A percentile compares a stretch with the other conserved stretches of the same genome.
Evolutionary conservation across 2,797 vertebrate species (phyloP).

Genomic region (Semaprochilodus insignis): DNA sequence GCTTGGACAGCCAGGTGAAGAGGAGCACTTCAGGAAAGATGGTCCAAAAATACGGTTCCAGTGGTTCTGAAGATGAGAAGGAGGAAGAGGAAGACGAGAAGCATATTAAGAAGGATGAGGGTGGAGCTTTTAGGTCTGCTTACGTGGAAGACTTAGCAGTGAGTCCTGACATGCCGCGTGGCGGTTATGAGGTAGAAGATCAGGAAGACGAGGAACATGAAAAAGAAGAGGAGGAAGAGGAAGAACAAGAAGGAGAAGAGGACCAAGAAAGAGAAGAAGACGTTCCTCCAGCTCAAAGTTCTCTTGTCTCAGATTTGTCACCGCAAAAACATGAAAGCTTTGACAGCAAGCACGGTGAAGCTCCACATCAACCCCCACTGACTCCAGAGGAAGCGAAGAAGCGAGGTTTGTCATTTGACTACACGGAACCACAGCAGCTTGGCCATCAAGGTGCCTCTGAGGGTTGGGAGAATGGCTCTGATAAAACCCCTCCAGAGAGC

Average conservation of each 20-base stretch:
- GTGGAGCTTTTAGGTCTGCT: constrained; percentile 23
- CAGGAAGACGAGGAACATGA: constrained; percentile 1
- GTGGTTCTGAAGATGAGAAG: constrained; percentile 48
- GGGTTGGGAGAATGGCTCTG: constrained; percentile 54
- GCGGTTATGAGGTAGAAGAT: constrained; percentile 16
- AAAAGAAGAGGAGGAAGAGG: constrained; percentile 17
- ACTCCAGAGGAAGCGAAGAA: constrained; percentile 63
- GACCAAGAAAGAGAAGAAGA: constrained; percentile 26
- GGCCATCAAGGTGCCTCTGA: constrained; percentile 28
- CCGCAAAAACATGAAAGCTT: constrained; percentile 37
- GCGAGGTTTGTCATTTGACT: constrained; percentile 66
- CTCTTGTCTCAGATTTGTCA: constrained; percentile 29
- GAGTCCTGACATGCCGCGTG: neutral
- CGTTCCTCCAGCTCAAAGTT: constrained; percentile 35
- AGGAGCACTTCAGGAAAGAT: constrained; percentile 50
- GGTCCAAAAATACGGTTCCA: constrained; percentile 37
- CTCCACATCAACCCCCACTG: constrained; percentile 36
- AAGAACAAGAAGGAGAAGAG: constrained; percentile 24
- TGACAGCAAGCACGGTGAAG: constrained; percentile 13
- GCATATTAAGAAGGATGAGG: constrained; percentile 31
- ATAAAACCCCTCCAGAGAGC: constrained; percentile 62
- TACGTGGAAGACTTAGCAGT: constrained; percentile 29
- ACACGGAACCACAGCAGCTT: constrained; percentile 63
- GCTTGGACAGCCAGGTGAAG: constrained; percentile 51
- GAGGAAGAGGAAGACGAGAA: constrained; percentile 47